These are phyloP conservation scores for Chunga burmeisteri DNA, from an alignment of 2,113 vertebrate genomes.

Conservation along the genomic window DNA sequence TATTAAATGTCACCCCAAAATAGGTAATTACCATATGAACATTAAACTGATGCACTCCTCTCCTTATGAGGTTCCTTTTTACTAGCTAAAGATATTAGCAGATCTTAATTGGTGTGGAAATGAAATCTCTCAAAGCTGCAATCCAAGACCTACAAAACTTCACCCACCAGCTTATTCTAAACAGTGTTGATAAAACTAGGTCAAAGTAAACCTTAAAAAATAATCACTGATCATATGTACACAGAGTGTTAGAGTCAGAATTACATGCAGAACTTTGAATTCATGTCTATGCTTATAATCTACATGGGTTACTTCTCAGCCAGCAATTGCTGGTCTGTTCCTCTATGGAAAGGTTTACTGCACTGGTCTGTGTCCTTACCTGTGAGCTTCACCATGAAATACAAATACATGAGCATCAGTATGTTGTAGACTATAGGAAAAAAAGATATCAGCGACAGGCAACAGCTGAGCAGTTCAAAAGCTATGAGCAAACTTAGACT, in stretches of 20 bases:
- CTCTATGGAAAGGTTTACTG: not conserved
- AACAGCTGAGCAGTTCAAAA: not conserved
- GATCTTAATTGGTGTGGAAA: conserved; percentile 21
- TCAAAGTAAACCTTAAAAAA: not conserved
- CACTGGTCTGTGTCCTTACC: not conserved
- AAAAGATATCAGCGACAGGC: not conserved
- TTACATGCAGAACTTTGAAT: not conserved
- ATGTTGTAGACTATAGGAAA: not conserved
- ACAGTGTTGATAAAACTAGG: not conserved
- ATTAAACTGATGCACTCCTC: conserved; percentile 44
- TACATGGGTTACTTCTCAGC: not conserved
- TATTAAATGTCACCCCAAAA: conserved; percentile 75
- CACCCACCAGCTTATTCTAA: not conserved
- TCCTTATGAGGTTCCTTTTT: conserved; percentile 42
- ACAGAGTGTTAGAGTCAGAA: fast-evolving
- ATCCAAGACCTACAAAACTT: not conserved
- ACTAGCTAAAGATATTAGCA: conserved; percentile 37
- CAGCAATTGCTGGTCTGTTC: not conserved
- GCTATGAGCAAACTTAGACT: not conserved
- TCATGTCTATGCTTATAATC: not conserved
- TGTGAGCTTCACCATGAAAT: fast-evolving
- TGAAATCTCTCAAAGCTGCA: not conserved
- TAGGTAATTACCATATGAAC: conserved; percentile 62
- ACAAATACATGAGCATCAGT: not conserved
- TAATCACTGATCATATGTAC: not conserved